A percentile compares a stretch with the other conserved stretches of the same genome.
Evolutionary conservation across 2,113 vertebrate species (phyloP).

Genomic region (Ursus arctos): DNA sequence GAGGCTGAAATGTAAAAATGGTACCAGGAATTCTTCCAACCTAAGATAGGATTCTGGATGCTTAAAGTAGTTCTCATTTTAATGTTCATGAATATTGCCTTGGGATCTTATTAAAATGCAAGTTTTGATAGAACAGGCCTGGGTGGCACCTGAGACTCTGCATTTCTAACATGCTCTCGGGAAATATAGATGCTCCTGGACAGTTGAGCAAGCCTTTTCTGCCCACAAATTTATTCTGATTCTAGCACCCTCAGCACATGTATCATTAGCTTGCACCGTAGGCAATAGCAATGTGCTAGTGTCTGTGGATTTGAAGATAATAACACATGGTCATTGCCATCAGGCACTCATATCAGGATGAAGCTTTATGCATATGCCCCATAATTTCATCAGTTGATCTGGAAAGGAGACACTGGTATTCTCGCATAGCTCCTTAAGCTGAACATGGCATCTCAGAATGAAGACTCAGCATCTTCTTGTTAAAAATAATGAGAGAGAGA

Average conservation of each 20-base stretch:
- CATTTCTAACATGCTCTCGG: not conserved
- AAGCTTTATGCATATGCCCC: not conserved
- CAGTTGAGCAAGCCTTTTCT: not conserved
- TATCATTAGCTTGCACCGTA: not conserved
- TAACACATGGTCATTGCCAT: rapidly evolving
- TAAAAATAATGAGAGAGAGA: not conserved
- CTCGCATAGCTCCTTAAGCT: not conserved
- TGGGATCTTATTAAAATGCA: not conserved
- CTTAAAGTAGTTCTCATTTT: not conserved
- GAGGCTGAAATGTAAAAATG: not conserved
- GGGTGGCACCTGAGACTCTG: not conserved
- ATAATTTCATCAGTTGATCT: not conserved
- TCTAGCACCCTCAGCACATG: rapidly evolving
- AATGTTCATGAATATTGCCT: not conserved
- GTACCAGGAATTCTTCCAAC: not conserved
- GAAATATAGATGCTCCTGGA: too few relatives aligned
- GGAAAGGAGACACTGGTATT: not conserved
- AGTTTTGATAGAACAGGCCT: not conserved
- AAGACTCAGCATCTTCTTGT: not conserved
- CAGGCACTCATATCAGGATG: not conserved
- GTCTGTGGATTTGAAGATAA: not conserved
- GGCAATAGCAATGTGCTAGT: rapidly evolving
- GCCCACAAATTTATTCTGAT: not conserved
- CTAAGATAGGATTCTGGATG: not conserved
- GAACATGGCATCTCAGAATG: not conserved